phyloP scores from a whole-genome alignment of 2,113 vertebrate species.

The Eira barbara region DNA sequence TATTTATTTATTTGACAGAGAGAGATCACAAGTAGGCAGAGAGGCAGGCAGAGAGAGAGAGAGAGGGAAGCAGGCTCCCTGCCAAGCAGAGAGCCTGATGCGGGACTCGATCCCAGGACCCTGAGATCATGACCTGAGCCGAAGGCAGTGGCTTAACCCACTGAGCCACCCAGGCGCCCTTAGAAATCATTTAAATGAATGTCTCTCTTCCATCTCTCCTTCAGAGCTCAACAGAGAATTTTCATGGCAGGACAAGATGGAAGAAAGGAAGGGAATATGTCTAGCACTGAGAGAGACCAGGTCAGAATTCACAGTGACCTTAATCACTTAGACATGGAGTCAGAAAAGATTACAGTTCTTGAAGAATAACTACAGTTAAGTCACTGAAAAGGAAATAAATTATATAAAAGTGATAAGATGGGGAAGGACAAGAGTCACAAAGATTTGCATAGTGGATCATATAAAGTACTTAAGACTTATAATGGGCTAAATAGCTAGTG shows the following conservation, averaged over 20 bases:
- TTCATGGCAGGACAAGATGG: background rate
- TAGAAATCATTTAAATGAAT: background rate
- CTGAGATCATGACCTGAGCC: too few species aligned
- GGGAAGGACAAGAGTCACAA: background rate
- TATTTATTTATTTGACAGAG: too few species aligned
- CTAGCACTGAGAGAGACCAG: background rate
- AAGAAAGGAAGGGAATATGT: background rate
- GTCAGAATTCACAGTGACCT: background rate
- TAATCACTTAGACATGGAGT: background rate
- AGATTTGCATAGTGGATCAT: background rate
- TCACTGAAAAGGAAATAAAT: slow-evolving; percentile 36
- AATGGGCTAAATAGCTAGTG: background rate
- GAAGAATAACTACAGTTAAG: background rate
- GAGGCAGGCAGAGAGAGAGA: too few species aligned
- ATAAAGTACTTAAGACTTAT: background rate
- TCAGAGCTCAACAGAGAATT: background rate
- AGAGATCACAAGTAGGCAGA: too few species aligned
- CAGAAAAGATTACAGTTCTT: background rate
- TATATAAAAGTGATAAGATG: background rate
- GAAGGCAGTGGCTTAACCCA: too few species aligned
- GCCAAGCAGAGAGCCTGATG: too few species aligned
- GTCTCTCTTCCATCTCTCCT: background rate
- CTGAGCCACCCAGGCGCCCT: too few species aligned
- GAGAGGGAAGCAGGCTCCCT: too few species aligned
- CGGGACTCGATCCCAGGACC: too few species aligned